These are phyloP conservation scores for Zophobas morio DNA, from an alignment of 1,140 invertebrate genomes.

Conservation along the genomic window DNA sequence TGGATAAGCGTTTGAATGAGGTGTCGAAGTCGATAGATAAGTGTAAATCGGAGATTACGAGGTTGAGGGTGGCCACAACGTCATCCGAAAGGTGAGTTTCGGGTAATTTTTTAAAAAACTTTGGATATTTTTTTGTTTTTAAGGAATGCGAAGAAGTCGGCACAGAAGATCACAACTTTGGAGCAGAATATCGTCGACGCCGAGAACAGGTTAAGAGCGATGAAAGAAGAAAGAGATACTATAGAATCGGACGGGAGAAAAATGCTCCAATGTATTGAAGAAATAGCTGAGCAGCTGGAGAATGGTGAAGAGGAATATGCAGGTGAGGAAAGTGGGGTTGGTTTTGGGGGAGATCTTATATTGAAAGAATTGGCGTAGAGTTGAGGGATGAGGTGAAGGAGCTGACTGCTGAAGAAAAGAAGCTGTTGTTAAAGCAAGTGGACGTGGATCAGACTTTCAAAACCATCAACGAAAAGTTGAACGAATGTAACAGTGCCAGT, in stretches of 20 bases:
- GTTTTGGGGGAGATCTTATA: no score
- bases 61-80: constrained; percentile 86
- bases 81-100: constrained; percentile 78
- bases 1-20: constrained; percentile 81
- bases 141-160: constrained; percentile 82
- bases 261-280: constrained; percentile 71
- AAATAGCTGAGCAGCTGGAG: constrained; percentile 66
- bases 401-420: constrained; percentile 76
- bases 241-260: constrained; percentile 73
- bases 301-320: constrained; percentile 72
- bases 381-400: constrained; percentile 70
- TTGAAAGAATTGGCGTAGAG: constrained; percentile 31
- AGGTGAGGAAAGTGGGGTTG: constrained; percentile 46
- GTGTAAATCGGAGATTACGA: constrained; percentile 79
- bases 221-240: constrained; percentile 74
- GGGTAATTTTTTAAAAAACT: background rate
- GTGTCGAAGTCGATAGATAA: constrained; percentile 80
- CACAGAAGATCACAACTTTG: constrained; percentile 80
- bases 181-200: constrained; percentile 79
- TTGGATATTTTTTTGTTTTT: constrained; percentile 34
- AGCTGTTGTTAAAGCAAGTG: constrained; percentile 78
- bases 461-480: constrained; percentile 75
- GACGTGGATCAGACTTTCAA: constrained; percentile 84
- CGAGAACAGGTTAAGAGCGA: constrained; percentile 74
- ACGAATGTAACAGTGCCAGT: constrained; percentile 71